Percentiles rank a stretch among this genome's conserved stretches.
phyloP scores from a whole-genome alignment of 2,888 invertebrate species.

The Seira musarum region DNA sequence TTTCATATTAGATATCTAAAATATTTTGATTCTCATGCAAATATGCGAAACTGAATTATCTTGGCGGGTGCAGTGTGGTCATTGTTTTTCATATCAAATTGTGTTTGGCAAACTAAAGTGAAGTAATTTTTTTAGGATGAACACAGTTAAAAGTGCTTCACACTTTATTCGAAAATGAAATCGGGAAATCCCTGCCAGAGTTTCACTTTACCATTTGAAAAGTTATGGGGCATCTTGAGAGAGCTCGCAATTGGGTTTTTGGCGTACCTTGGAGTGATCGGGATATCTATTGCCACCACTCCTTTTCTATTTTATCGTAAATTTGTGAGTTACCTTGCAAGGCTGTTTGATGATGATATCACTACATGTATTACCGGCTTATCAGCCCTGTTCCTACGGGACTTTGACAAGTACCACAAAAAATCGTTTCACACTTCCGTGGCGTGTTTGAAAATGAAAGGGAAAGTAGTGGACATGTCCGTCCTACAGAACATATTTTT shows the following conservation, averaged over 20 bases:
- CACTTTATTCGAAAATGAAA: conserved; percentile 9
- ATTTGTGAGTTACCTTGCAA: conserved; percentile 1
- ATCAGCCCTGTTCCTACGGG: conserved; percentile 27
- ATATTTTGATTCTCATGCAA: not conserved
- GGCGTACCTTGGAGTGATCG: not conserved
- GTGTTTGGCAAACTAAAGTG: too few relatives aligned
- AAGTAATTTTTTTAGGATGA: not conserved
- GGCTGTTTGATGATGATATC: conserved; percentile 21
- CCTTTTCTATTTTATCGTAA: conserved; percentile 26
- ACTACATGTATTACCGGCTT: conserved; percentile 22
- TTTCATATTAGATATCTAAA: too few relatives aligned
- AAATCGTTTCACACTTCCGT: conserved; percentile 32
- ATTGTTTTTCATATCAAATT: too few relatives aligned
- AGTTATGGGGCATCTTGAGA: conserved; percentile 1
- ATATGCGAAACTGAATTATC: not conserved
- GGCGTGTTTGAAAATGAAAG: conserved; percentile 35
- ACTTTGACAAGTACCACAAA: conserved; percentile 28
- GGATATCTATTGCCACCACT: not conserved
- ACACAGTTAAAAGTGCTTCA: not conserved
- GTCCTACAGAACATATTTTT: conserved; percentile 19
- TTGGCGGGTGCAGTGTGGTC: not conserved
- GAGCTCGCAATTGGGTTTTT: not conserved
- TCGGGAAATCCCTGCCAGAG: not conserved
- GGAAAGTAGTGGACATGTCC: not conserved
- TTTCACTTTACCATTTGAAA: not conserved